Percentiles rank a stretch among this genome's conserved stretches.
These are phyloP conservation scores for Stenopsyche tienmushanensis DNA, from an alignment of 1,140 invertebrate genomes.

Conservation along the genomic window DNA sequence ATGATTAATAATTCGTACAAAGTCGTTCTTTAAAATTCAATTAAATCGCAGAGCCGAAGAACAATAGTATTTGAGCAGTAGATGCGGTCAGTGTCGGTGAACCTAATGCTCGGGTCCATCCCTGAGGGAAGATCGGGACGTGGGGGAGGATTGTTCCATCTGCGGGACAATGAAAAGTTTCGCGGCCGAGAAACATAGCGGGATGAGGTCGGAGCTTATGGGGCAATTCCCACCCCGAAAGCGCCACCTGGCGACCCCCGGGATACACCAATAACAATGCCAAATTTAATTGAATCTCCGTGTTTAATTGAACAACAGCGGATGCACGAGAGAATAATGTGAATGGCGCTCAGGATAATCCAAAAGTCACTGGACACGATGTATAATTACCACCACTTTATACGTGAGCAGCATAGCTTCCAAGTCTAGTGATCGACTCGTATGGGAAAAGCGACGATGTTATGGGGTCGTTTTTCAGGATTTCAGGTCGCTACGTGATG, in stretches of 20 bases:
- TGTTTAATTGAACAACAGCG: conserved; percentile 31
- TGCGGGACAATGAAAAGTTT: not conserved
- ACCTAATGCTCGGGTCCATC: not conserved
- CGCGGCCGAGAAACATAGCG: not conserved
- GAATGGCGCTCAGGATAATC: conserved; percentile 1
- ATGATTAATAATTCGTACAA: too few species aligned
- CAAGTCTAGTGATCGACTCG: too few species aligned
- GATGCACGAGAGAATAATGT: not conserved
- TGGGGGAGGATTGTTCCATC: conserved; percentile 1
- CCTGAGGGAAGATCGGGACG: not conserved
- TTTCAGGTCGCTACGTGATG: too few species aligned
- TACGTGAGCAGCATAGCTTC: conserved; percentile 8
- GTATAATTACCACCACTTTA: conserved; percentile 13
- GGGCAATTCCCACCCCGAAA: not conserved
- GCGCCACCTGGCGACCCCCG: conserved; percentile 6
- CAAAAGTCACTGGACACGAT: not conserved
- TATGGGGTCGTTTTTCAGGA: too few species aligned
- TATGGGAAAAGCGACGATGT: too few species aligned
- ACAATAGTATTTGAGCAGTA: conserved; percentile 5
- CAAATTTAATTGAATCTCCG: conserved; percentile 38
- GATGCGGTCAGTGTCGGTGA: conserved; percentile 14
- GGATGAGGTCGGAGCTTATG: not conserved
- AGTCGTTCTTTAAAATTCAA: conserved; percentile 20
- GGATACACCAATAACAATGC: conserved; percentile 28
- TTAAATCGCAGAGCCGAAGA: conserved; percentile 10